Base-by-base conservation (phyloP, 2,113 vertebrate species). In the Brachionichthys hirsutus region DNA sequence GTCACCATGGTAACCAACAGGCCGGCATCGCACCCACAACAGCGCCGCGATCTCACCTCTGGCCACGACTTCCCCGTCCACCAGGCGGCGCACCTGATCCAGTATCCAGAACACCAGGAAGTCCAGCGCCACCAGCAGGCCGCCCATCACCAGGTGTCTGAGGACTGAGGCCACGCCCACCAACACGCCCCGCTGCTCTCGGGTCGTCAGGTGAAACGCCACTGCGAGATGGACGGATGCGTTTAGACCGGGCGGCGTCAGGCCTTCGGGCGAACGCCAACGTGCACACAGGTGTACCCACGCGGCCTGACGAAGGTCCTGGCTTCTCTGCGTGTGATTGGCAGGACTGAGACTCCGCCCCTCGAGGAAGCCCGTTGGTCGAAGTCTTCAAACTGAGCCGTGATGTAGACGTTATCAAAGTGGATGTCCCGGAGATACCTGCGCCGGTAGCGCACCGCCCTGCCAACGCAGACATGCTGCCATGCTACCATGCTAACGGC, bases 381-480 rank as follows among this genome's bases (percentile, higher is more conserved):
- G 64, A 96, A 41, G 18, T 70, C 67, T 49, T 91, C 52, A 2
- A 98, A 94, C 16, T 71, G 72, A 15, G 63, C 59, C 0, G 85
- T 94, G 85, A 98, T 92, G 75, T 95, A 98, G 17, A 92, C 0
- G 20, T 98, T 98, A 78, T 98, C 94, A 0, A 93, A 95, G 51
- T 56, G 6, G 14, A 94, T 85, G 0, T 88, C 47, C 11, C 16
- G 40, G n/a, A 96, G 86, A 73, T 94, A 98, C 0, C 49, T 46
- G 4, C 78, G 83, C 6, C 83, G 89, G 81, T 98, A 98, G 1
- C 55, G 50, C 11, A 89, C 20, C 0, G 94, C 94, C 30, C 94
- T 98, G 83, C 12, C n/a, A 30, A 53, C 36, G 41, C 36, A 57
- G 47, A 48, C 45, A 65, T 47, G 58, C 35, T 38, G 12, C 3